Evolutionary conservation across 1,140 invertebrate species (phyloP), one percentile per base, ranked within the genome.

Genomic region (Bicyclus anynana): DNA sequence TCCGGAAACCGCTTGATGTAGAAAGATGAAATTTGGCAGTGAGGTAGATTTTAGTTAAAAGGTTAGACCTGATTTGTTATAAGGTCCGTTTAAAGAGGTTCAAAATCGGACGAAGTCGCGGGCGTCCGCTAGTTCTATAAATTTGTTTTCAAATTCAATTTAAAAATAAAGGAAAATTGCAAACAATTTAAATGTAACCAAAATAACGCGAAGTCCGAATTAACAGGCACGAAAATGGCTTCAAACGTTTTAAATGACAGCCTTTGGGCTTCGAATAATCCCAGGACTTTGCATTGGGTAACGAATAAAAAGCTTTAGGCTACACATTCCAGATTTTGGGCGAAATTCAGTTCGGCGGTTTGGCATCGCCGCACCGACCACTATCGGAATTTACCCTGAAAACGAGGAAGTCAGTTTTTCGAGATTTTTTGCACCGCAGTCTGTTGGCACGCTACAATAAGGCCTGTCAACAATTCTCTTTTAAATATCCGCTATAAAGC

Each of bases 361-460:
- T 37, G 33, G 33, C 40, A 40, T 42, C 38, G 56, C 44, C 49
- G 23, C 33, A 46, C 27, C 35, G 20, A 53, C 57, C 57, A 27
- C 57, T 52, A 33, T 10, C 57, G 50, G 40, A 59, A 59, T 59
- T 59, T 53, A 60, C 23, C 46, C 16, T 53, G 58, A 47, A 60
- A 60, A 60, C 49, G 51, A 60, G 50, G 50, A 49, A 60, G 35
- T 48, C 3, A 16, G 20, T 20, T 38, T 59, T 49, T 18, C 21
- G 52, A 20, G 14, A 18, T 59, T 72, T 74, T 70, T 70, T 70
- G 65, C 49, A 65, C 60, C 46, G 40, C 56, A 67, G 59, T 52
- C 58, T 58, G 56, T 69, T 67, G 65, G 63, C 49, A 60, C 21
- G 21, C 63, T 65, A 69, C 71, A 68, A 59, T 57, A 61, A 55